Conservation (phyloP, 2,888 invertebrate species). For the Paralinhomoeus sp. region DNA sequence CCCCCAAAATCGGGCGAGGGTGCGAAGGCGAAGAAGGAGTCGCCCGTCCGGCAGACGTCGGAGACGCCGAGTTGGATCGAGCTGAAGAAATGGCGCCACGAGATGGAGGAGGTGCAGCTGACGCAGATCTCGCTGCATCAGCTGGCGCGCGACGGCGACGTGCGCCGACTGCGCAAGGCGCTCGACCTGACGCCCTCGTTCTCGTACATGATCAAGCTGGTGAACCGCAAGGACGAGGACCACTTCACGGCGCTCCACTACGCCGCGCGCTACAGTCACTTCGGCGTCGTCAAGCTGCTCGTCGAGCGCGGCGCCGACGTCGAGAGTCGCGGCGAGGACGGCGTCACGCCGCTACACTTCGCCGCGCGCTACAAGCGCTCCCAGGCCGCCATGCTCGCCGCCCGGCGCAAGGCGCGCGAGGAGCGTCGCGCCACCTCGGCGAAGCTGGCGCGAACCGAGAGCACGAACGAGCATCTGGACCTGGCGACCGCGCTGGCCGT, state of each 20-base stretch:
- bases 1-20: no score
- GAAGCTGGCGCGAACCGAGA: neutral
- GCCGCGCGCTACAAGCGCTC: conserved; percentile 27
- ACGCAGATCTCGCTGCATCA: neutral
- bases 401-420: neutral
- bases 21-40: no score
- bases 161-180: conserved; percentile 16
- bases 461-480: neutral
- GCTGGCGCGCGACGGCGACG: conserved; percentile 26
- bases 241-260: conserved; percentile 29
- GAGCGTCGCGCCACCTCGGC: neutral
- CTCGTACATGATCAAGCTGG: conserved; percentile 14
- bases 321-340: conserved; percentile 18
- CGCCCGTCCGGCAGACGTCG: neutral
- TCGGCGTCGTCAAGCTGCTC: conserved; percentile 25
- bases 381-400: neutral
- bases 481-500: no score
- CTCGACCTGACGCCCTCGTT: conserved; percentile 6
- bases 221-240: conserved; percentile 28
- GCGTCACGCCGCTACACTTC: conserved; percentile 29
- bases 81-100: neutral
- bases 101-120: neutral
- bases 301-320: conserved; percentile 22
- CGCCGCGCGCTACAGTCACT: conserved; percentile 30
- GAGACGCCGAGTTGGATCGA: neutral